Evolutionary conservation across 2,888 invertebrate species (phyloP), one percentile per base, ranked within the genome.

Genomic region (Trachelus troglodyta): DNA sequence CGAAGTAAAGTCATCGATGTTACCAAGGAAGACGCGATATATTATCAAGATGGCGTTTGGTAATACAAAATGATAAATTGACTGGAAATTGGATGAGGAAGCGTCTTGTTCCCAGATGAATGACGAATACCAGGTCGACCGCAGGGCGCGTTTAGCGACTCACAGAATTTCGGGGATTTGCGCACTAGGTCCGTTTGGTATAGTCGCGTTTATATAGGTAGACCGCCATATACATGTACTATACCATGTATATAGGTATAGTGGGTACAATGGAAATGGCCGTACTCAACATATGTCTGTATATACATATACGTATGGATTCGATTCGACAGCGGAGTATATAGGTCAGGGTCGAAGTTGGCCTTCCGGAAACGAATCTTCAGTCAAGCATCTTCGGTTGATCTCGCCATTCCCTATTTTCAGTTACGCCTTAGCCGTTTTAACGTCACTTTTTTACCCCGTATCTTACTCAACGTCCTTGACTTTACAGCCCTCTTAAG

Each of bases 281-380:
- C 15, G 56, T 56, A 9, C 23, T 56, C 56, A 56, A 23, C 15
- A 15, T 56, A 56, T 2, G 9, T 56, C 2, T 56, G 15, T 56
- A 23, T 23, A 56, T 23, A 56, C 9, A 56, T 56, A 56, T 23
- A 56, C 2, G 15, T 40, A 40, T 23, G 1, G 56, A 56, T 56
- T 56, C 56, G 56, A 56, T 56, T 56, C 56, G 56, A 23, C 56
- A 23, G 12, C 31, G 33, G 12, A 33, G 15, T 33, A 71, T 71
- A 71, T 71, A 71, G 71, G 71, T 71, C 71, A 71, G 71, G 71
- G 71, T 31, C 34, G 11, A 71, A 31, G 12, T 71, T 71, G 33
- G 71, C 34, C 31, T 71, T 34, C 71, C 9, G 71, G 71, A 71
- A 71, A 31, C 33, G 71, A 71, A 71, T 71, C 71, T 71, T 71